phyloP scores from a whole-genome alignment of 2,797 vertebrate species.

The Poecilia velifera region DNA sequence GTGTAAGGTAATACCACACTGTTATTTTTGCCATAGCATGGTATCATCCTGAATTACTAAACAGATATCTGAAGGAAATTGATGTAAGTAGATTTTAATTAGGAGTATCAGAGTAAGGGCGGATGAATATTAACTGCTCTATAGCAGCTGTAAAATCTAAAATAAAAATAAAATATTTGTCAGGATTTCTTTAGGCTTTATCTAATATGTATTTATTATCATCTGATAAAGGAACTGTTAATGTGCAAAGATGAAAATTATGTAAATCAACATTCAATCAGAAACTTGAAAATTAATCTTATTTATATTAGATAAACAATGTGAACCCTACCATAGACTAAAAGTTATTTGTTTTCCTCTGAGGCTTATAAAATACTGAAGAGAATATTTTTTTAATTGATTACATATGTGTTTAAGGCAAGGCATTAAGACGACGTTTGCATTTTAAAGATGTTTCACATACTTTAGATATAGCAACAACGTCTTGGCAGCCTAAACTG shows the following conservation, averaged over 20 bases:
- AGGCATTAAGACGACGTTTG: not conserved
- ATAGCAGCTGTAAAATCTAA: not conserved
- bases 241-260: not conserved
- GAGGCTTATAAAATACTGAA: not conserved
- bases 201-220: too few relatives aligned
- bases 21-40: not conserved
- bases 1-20: not conserved
- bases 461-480: conserved; percentile 19
- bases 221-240: not conserved
- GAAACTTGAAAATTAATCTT: not conserved
- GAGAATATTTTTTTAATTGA: not conserved
- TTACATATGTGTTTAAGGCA: not conserved
- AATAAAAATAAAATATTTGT: not conserved
- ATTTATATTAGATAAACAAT: not conserved
- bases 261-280: not conserved
- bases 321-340: not conserved
- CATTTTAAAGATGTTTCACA: conserved; percentile 21
- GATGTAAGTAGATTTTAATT: not conserved
- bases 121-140: not conserved
- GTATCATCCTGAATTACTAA: not conserved
- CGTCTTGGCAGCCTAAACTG: conserved; percentile 5
- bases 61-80: not conserved
- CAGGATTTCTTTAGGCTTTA: too few relatives aligned
- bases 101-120: not conserved
- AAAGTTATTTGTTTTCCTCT: not conserved